These are phyloP conservation scores for Rostratula benghalensis DNA, from an alignment of 2,113 vertebrate genomes.

Conservation along the genomic window DNA sequence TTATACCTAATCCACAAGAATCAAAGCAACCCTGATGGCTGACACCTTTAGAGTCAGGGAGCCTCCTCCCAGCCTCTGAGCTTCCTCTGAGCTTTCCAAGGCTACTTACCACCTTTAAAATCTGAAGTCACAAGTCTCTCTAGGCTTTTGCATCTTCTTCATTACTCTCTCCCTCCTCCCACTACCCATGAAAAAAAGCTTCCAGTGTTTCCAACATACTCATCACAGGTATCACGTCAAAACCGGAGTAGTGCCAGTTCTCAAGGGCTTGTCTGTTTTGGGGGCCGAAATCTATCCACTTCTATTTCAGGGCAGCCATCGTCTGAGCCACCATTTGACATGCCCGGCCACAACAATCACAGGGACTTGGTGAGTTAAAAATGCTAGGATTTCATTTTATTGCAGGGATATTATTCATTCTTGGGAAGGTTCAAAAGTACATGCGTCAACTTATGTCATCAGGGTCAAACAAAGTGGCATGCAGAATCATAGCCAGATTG, in stretches of 20 bases:
- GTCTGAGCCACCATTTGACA: background rate
- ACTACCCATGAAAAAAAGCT: background rate
- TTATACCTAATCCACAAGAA: background rate
- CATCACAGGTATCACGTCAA: slow-evolving; percentile 24
- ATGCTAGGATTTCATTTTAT: slow-evolving; percentile 68
- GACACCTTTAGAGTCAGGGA: background rate
- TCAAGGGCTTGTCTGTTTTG: slow-evolving; percentile 6
- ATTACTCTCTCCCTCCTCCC: background rate
- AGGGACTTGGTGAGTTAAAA: slow-evolving; percentile 50
- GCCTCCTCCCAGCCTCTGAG: background rate
- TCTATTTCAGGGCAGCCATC: background rate
- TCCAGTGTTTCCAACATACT: background rate
- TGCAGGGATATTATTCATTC: slow-evolving; percentile 69
- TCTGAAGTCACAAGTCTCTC: background rate
- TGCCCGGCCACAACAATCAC: background rate
- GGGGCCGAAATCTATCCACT: background rate
- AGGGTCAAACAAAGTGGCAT: slow-evolving; percentile 65
- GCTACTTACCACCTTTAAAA: background rate
- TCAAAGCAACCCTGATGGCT: background rate
- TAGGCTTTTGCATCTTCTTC: background rate
- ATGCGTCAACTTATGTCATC: slow-evolving; percentile 59
- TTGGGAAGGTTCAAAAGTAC: slow-evolving; percentile 70
- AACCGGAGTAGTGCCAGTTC: background rate
- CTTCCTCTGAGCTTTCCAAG: background rate
- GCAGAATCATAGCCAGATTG: slow-evolving; percentile 40